Conservation (phyloP, 1,140 invertebrate genomes). For the Ips typographus region DNA sequence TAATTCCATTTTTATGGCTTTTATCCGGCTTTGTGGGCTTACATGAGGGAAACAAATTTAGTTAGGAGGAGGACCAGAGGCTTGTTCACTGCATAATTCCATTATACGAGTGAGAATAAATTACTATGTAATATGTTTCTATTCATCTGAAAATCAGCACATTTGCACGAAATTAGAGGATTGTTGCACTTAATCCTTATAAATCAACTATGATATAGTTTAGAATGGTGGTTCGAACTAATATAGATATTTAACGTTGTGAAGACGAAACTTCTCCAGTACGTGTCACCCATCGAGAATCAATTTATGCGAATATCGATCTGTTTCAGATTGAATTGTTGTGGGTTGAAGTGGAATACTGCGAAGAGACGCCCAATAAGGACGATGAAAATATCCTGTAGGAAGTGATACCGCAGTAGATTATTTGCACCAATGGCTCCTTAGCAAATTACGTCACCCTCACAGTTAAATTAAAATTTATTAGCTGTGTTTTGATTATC, state of each 20-base stretch:
- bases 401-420: constrained; percentile 18
- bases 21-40: constrained; percentile 17
- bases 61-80: not conserved
- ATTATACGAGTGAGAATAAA: no score
- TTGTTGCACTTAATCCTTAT: no score
- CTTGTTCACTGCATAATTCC: no score
- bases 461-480: not conserved
- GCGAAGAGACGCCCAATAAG: constrained; percentile 37
- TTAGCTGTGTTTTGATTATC: not conserved
- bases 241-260: not conserved
- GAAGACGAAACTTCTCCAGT: constrained; percentile 8
- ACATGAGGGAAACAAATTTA: constrained; percentile 11
- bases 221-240: not conserved
- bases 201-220: no score
- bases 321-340: constrained; percentile 37
- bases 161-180: no score
- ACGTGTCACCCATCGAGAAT: constrained; percentile 34
- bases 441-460: not conserved
- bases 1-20: constrained; percentile 36
- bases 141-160: no score
- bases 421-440: constrained; percentile 23
- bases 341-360: constrained; percentile 21
- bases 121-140: no score
- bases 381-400: constrained; percentile 36
- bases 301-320: constrained; percentile 37